Base-by-base conservation (phyloP, 2,888 invertebrate species). In the Parasteatoda lunata region DNA sequence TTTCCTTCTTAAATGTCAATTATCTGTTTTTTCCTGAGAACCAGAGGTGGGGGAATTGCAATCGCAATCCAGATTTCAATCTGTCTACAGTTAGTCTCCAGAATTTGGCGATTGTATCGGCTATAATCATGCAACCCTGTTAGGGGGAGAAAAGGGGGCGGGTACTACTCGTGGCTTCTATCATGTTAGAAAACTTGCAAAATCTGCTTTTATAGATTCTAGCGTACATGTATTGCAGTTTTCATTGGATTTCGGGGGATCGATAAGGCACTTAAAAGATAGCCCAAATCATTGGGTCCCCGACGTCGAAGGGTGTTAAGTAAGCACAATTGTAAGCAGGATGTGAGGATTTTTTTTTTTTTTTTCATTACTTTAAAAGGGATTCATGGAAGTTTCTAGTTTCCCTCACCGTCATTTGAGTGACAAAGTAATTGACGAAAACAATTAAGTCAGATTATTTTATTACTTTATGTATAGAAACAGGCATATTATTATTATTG, bases 201-300 rank as follows among this genome's bases (percentile, higher is more conserved):
- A 64, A 66, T 47, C 77, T 69, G 64, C 71, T 71, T 59, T 59
- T 59, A 68, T 70, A 13, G 13, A 66, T 77, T 30, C 51, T 45
- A 66, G 48, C 76, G 30, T 65, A 7, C 68, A 13, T n/a, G 68
- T 52, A 69, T 30, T 49, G 49, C 54, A 68, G 69, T 76, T 82
- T 82, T 75, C 73, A 68, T 82, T 75, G 75, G 81, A 75, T 82
- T 82, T 76, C 66, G 75, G 68, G 48, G 59, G 75, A 82, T 82
- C 81, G 81, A 75, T 82, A 75, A 76, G 49, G 69, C 75, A 82
- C 81, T 82, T 82, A 64, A 73, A 72, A 73, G 80, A 73, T 79
- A 79, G 59, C 79, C 71, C 30, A 79, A 79, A 79, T 79, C 79
- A 71, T 71, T 71, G 69, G 66, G n/a, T 59, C 59, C 59, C 59